Percentiles rank a stretch among this genome's conserved stretches.
Evolutionary conservation across 2,797 vertebrate species (phyloP).

Genomic region (Pseudomugil tenellus): DNA sequence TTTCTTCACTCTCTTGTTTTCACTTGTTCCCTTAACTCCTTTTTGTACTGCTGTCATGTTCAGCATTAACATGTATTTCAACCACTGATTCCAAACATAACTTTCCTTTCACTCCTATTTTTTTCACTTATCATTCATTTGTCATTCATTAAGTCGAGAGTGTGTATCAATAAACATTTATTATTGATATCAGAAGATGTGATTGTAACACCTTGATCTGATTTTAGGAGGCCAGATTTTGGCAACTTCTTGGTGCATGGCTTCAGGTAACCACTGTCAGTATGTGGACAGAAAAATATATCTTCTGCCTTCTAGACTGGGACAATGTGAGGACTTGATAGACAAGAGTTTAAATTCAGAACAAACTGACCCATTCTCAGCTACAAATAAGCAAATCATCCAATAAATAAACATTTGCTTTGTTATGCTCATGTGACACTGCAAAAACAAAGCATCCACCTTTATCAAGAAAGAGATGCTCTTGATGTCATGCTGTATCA

Average conservation of each 20-base stretch:
- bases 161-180: background rate
- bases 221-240: slow-evolving; percentile 88
- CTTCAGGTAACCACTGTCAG: slow-evolving; percentile 92
- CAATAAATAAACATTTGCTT: slow-evolving; percentile 31
- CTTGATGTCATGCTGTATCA: slow-evolving; percentile 51
- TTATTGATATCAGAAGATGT: background rate
- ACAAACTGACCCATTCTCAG: slow-evolving; percentile 24
- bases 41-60: too few relatives aligned
- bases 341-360: slow-evolving; percentile 17
- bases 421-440: slow-evolving; percentile 50
- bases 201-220: slow-evolving; percentile 4
- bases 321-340: background rate
- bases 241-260: slow-evolving; percentile 82
- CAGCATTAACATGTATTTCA: too few relatives aligned
- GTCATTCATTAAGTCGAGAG: background rate
- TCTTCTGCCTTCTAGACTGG: too few relatives aligned
- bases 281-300: slow-evolving; percentile 89
- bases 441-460: slow-evolving; percentile 41
- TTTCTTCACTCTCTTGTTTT: too few relatives aligned
- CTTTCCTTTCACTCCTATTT: background rate
- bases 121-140: background rate
- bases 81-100: background rate
- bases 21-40: too few relatives aligned
- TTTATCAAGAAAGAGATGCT: slow-evolving; percentile 45
- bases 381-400: slow-evolving; percentile 26